Evolutionary conservation across 2,888 invertebrate genomes (phyloP), one percentile per base, ranked within the genome.

Genomic region (Ornithoptera priamus): DNA sequence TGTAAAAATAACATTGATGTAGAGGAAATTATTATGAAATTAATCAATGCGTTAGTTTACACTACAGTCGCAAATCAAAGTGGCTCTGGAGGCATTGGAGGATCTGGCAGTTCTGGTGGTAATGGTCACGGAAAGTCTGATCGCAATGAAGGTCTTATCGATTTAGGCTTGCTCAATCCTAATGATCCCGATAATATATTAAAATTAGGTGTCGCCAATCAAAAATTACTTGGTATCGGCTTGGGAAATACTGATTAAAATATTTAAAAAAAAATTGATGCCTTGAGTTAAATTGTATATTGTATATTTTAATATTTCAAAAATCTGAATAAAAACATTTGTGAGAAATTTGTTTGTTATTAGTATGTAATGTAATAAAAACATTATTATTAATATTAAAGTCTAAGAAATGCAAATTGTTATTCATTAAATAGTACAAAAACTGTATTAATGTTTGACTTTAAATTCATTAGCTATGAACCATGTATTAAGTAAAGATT

Each of bases 31-130:
- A 86, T 90, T 12, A 77, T 85, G 74, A 88, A 86, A 71, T 76
- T 90, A 50, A 81, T 89, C 17, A 87, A 89, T 67, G 90, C 89
- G 12, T 74, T 90, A 30, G 81, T 90, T 24, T 82, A 80, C 42
- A 85, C 83, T 3, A 81, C 85, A 17, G 83, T 85, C 72, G 72
- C 39, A 42, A 63, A 30, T 56, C 58, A 20, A n/a, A 62, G 17
- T 5, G 67, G 65, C 6, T 66, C 65, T 24, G 64, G 60, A 18
- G 65, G 71, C 7, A 68, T 68, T 6, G 75, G 73, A 7, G 74
- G 73, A 36, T 39, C 67, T 17, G 72, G 67, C 17, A 73, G 74
- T 20, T 61, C 30, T 2, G 61, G 70, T n/a, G 60, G 67, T 10
- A 56, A 67, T 24, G 72, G 71, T 10, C 66, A 22, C 20, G 22